Conservation (phyloP, 2,797 vertebrate genomes). For the Thunnus albacares region DNA sequence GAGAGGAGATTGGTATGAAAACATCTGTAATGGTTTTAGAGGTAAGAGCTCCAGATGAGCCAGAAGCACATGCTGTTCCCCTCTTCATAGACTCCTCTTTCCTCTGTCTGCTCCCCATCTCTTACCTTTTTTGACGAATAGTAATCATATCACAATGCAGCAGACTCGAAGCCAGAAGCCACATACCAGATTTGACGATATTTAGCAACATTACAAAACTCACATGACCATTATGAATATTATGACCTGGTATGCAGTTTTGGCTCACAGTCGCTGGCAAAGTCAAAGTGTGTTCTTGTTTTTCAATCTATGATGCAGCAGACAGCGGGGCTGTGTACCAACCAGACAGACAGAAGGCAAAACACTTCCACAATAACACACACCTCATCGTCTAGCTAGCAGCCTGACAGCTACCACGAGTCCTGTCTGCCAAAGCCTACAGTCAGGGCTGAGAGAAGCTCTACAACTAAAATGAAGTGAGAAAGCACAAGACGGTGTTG, state of each 20-base stretch:
- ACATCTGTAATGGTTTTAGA: conserved; percentile 80
- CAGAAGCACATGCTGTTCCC: conserved; percentile 85
- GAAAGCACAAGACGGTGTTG: conserved; percentile 51
- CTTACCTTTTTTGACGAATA: conserved; percentile 6
- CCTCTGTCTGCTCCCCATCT: conserved; percentile 35
- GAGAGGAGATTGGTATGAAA: conserved; percentile 67
- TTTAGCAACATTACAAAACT: not conserved
- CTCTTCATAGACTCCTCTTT: conserved; percentile 38
- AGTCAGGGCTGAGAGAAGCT: conserved; percentile 41
- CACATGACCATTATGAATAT: conserved; percentile 8
- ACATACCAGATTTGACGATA: conserved; percentile 12
- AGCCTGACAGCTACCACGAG: conserved; percentile 49
- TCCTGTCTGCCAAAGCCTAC: conserved; percentile 50
- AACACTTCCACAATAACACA: conserved; percentile 61
- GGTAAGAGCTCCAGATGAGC: conserved; percentile 65
- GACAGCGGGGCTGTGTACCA: conserved; percentile 46
- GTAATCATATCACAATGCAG: conserved; percentile 16
- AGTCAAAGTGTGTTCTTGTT: conserved; percentile 51
- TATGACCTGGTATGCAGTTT: conserved; percentile 22
- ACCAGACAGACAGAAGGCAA: conserved; percentile 49
- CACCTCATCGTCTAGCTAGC: conserved; percentile 74
- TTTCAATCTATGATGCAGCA: conserved; percentile 55
- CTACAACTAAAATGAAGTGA: conserved; percentile 45
- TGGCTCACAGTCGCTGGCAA: conserved; percentile 42
- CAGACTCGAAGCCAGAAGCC: conserved; percentile 22